A percentile compares a stretch with the other conserved stretches of the same genome.
phyloP scores from a whole-genome alignment of 2,797 vertebrate genomes.

The Macropodus opercularis region DNA sequence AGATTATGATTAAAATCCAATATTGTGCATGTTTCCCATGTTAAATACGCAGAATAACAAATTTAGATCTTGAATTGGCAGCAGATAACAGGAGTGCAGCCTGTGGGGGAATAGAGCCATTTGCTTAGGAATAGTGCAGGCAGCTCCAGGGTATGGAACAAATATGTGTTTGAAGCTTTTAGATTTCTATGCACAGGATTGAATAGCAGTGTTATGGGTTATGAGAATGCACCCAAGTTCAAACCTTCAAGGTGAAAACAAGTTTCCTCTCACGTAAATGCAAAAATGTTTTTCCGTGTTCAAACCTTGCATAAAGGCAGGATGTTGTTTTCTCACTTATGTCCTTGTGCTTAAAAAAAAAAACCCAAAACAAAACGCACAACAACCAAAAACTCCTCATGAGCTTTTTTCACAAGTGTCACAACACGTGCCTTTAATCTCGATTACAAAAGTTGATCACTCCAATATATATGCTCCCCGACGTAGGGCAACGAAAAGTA shows the following conservation, averaged over 20 bases:
- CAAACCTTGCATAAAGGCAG: conserved; percentile 12
- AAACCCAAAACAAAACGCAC: no score
- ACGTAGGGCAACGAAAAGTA: conserved; percentile 29
- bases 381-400: neutral
- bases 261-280: conserved; percentile 34
- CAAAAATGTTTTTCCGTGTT: conserved; percentile 30
- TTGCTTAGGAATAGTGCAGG: conserved; percentile 55
- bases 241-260: conserved; percentile 43
- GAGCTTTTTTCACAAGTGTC: conserved; percentile 2
- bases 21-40: conserved; percentile 58
- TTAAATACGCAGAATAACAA: conserved; percentile 59
- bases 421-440: neutral
- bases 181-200: conserved; percentile 37
- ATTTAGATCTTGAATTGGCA: conserved; percentile 52
- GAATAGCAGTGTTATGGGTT: conserved; percentile 37
- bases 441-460: no score
- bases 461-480: conserved; percentile 15
- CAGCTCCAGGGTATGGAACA: conserved; percentile 46
- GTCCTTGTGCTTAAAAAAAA: conserved; percentile 22
- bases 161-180: conserved; percentile 61
- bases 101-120: conserved; percentile 43
- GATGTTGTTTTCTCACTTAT: neutral
- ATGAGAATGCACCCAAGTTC: conserved; percentile 17
- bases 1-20: conserved; percentile 64
- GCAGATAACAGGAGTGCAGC: conserved; percentile 44